Base-by-base conservation (phyloP, 2,888 invertebrate genomes). In the Eudemis profundana region DNA sequence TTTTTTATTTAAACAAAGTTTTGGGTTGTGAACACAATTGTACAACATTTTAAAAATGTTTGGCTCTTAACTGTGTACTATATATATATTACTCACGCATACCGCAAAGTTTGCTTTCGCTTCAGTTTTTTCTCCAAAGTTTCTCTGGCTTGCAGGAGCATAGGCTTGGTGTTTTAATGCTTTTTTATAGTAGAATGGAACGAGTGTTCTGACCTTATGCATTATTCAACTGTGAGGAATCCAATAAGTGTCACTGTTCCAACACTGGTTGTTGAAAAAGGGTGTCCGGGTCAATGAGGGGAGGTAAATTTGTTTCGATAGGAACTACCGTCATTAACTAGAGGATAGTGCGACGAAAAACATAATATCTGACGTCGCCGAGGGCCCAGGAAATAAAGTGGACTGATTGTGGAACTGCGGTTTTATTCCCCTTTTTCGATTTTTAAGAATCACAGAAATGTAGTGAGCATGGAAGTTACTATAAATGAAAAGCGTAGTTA, bases 231-330 rank as follows among this genome's bases (percentile, higher is more conserved):
- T 65, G 67, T 62, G 69, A 72, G 78, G 77, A 75, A 75, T 76
- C 76, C 79, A 86, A 84, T 86, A 85, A 83, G 77, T 82, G 84
- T 80, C 83, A 77, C 77, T 67, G 74, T 78, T 81, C 83, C 80
- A 78, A 83, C 83, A 81, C 73, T 72, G 71, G 71, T 74, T 75
- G 74, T 74, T 76, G 73, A 77, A 82, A 79, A 78, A 74, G 77
- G 72, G 54, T 68, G 66, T 71, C 70, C 67, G 69, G 65, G 59
- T 23, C 53, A 65, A 53, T 46, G 53, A 65, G 59, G 46, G 65
- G 64, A 65, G 38, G 60, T 64, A 64, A 64, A 59, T 60, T 65
- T 65, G 59, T 65, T 60, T 65, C 59, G 44, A 60, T 59, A 53
- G 59, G 46, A 65, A 65, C 65, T 65, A 53, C 59, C 53, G 46